Evolutionary conservation across 2,888 invertebrate species (phyloP).

Genomic region (Xestia c-nigrum): DNA sequence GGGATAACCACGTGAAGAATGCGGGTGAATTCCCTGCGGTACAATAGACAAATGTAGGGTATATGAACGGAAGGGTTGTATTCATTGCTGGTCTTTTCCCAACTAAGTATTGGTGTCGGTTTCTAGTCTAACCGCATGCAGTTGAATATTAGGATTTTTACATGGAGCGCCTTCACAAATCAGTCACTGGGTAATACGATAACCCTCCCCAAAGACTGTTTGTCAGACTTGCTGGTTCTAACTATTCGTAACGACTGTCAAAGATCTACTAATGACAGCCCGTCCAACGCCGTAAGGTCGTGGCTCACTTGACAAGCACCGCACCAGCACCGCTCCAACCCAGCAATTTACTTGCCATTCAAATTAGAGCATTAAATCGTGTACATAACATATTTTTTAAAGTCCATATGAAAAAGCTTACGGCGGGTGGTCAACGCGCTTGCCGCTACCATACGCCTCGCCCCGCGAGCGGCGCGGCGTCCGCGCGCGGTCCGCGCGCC

Average conservation of each 20-base stretch:
- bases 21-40: conserved; percentile 14
- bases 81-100: not conserved
- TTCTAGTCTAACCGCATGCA: not conserved
- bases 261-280: too few relatives aligned
- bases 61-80: not conserved
- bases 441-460: too few relatives aligned
- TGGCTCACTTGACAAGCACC: too few relatives aligned
- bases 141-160: not conserved
- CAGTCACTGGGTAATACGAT: not conserved
- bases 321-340: too few relatives aligned
- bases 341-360: too few relatives aligned
- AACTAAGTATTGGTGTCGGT: not conserved
- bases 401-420: too few relatives aligned
- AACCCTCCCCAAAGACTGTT: not conserved
- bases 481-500: too few relatives aligned
- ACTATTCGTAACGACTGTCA: not conserved
- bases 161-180: not conserved
- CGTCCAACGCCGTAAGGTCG: too few relatives aligned
- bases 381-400: too few relatives aligned
- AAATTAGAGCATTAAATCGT: too few relatives aligned
- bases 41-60: not conserved
- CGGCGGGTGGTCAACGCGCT: too few relatives aligned
- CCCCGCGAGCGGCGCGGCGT: too few relatives aligned
- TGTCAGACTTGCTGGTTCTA: not conserved
- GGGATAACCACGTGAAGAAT: conserved; percentile 26